Conservation (phyloP, 2,113 vertebrate genomes). For the Sinocyclocheilus maitianheensis region DNA sequence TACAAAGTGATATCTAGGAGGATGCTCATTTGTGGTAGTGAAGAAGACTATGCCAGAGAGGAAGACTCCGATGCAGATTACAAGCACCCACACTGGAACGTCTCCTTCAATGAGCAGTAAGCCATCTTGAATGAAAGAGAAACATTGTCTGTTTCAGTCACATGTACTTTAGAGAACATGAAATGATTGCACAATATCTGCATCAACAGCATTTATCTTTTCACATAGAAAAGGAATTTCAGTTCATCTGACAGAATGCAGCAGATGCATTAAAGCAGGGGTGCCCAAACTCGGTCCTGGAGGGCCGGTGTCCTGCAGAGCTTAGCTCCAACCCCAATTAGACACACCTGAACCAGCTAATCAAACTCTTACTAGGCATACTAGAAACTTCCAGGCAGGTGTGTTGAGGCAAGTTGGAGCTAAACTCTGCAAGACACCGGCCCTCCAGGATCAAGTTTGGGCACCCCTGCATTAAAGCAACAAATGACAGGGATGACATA, state of each 20-base stretch:
- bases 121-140: constrained; percentile 74
- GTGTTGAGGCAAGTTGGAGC: no score
- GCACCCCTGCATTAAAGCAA: neutral
- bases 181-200: neutral
- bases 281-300: no score
- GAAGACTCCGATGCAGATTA: constrained; percentile 74
- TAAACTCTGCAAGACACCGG: no score
- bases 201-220: neutral
- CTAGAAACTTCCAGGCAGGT: no score
- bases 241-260: neutral
- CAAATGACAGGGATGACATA: no score
- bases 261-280: neutral
- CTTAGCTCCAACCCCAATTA: no score
- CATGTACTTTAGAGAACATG: neutral
- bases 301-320: no score
- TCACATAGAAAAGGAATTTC: neutral
- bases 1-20: constrained; percentile 87
- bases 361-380: no score
- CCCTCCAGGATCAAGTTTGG: no score
- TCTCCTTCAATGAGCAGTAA: constrained; percentile 81
- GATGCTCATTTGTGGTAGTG: constrained; percentile 81
- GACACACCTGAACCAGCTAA: no score
- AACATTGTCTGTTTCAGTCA: neutral
- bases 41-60: constrained; percentile 81
- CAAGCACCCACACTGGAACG: constrained; percentile 86